phyloP scores from a whole-genome alignment of 2,797 vertebrate genomes.

The Pipistrellus pygmaeus region DNA sequence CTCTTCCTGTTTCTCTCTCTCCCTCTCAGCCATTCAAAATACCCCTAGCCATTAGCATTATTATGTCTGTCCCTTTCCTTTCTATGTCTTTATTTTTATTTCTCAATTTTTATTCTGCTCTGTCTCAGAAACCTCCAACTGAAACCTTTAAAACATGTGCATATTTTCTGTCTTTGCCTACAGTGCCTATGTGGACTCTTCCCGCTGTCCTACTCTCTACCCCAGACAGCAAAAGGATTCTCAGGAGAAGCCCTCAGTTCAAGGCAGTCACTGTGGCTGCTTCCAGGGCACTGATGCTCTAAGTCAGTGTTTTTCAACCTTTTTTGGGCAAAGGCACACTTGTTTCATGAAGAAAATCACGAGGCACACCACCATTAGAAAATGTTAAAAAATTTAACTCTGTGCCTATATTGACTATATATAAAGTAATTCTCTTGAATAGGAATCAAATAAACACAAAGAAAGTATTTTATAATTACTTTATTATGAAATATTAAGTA shows the following conservation, averaged over 20 bases:
- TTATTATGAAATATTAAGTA: too few relatives aligned
- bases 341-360: too few relatives aligned
- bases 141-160: neutral
- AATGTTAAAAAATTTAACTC: too few relatives aligned
- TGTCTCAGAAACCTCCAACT: slow-evolving; percentile 15
- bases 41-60: neutral
- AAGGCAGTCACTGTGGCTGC: neutral
- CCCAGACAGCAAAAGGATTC: neutral
- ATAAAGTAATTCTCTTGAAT: too few relatives aligned
- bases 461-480: too few relatives aligned
- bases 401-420: too few relatives aligned
- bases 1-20: neutral
- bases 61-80: neutral
- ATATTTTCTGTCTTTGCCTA: neutral
- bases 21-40: neutral
- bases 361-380: too few relatives aligned
- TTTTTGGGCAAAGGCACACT: too few relatives aligned
- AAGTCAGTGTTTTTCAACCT: too few relatives aligned
- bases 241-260: neutral
- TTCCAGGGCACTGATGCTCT: neutral
- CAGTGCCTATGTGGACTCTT: too few relatives aligned
- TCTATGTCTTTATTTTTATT: neutral
- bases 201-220: neutral
- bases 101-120: neutral
- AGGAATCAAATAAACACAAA: too few relatives aligned